Evolutionary conservation across 2,113 vertebrate genomes (phyloP).

Genomic region (Amia ocellicauda): DNA sequence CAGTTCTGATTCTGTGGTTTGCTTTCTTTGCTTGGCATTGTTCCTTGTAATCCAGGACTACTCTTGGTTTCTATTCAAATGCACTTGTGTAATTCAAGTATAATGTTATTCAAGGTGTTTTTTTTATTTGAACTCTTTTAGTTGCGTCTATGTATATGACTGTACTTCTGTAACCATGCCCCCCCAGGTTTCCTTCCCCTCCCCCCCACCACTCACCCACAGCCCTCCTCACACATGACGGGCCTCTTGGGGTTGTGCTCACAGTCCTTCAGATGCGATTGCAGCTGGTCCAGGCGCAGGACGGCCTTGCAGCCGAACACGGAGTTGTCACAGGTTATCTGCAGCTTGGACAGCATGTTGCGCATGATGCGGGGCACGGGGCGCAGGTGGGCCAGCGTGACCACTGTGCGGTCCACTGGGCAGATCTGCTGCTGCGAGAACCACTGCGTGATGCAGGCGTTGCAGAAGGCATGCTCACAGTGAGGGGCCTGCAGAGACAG

Average conservation of each 20-base stretch:
- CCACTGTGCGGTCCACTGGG: constrained; percentile 94
- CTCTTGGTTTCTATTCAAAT: too few species aligned
- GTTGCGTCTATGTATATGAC: too few species aligned
- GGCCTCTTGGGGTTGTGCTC: constrained; percentile 97
- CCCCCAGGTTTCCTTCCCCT: too few species aligned
- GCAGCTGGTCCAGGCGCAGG: constrained; percentile 90
- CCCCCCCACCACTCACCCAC: constrained; percentile 72
- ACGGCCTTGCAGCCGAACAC: constrained; percentile 89
- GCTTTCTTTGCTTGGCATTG: too few species aligned
- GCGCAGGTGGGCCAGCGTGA: constrained; percentile 93
- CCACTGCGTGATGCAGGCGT: constrained; percentile 98
- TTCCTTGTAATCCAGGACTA: too few species aligned
- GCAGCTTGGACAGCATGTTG: constrained; percentile 97
- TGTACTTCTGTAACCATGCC: too few species aligned
- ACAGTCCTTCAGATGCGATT: constrained; percentile 94
- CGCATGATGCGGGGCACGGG: constrained; percentile 98
- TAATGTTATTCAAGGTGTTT: too few species aligned
- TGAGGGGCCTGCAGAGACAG: constrained; percentile 79
- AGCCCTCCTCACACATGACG: constrained; percentile 92
- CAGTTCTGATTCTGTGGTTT: too few species aligned
- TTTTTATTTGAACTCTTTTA: too few species aligned
- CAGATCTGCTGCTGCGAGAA: constrained; percentile 98
- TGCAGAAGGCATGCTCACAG: constrained; percentile 98
- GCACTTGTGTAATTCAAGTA: too few species aligned
- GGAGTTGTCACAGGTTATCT: constrained; percentile 94